These are phyloP conservation scores for Eulithis testata DNA, from an alignment of 2,888 invertebrate species.

Conservation along the genomic window DNA sequence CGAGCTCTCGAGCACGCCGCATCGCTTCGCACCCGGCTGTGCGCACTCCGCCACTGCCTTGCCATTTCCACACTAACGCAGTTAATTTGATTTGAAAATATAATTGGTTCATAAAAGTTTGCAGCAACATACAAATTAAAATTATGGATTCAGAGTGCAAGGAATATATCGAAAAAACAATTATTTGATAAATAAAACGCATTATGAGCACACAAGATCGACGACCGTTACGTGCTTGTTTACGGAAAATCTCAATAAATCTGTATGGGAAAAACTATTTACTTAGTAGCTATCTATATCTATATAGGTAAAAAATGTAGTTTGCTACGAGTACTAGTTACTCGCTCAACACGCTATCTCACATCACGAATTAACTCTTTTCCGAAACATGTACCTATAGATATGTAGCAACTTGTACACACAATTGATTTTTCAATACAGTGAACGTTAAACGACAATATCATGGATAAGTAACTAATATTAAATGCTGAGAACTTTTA, in stretches of 20 bases:
- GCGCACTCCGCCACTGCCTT: slow-evolving; percentile 65
- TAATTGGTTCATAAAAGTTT: slow-evolving; percentile 51
- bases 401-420: too few relatives aligned
- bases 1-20: slow-evolving; percentile 83
- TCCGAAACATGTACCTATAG: too few relatives aligned
- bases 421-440: too few relatives aligned
- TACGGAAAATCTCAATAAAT: too few relatives aligned
- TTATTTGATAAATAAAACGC: neutral
- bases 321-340: too few relatives aligned
- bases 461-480: neutral
- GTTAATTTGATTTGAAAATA: slow-evolving; percentile 72
- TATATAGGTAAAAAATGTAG: too few relatives aligned
- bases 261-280: too few relatives aligned
- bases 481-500: slow-evolving; percentile 60
- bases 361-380: too few relatives aligned
- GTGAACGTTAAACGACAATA: too few relatives aligned
- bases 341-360: too few relatives aligned
- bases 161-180: too few relatives aligned
- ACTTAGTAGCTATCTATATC: too few relatives aligned
- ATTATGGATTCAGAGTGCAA: neutral
- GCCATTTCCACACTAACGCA: slow-evolving; percentile 65
- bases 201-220: neutral
- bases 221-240: neutral
- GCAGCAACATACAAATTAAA: slow-evolving; percentile 39
- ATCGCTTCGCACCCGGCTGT: slow-evolving; percentile 74